Evolutionary conservation across 2,888 invertebrate genomes (phyloP), one percentile per base, ranked within the genome.

Genomic region (Leptinotarsa peninsularis): DNA sequence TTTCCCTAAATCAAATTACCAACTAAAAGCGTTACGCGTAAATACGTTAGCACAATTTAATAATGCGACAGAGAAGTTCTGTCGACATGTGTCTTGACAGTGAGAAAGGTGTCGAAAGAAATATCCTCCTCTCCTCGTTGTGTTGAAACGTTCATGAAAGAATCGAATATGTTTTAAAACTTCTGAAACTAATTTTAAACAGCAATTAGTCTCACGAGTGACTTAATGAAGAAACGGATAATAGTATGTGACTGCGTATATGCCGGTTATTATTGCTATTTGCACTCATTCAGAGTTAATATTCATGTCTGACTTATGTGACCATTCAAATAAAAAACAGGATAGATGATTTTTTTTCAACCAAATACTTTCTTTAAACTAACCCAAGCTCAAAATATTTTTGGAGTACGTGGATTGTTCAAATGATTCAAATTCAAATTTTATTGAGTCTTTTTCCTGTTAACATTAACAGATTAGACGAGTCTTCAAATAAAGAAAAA

Each of bases 41-140:
- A 78, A 72, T 74, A 72, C 50, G 74, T 72, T 76, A 74, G 56
- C 74, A 66, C 72, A 66, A 66, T 76, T 74, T 74, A 76, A 76
- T 81, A 79, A 76, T 63, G 75, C 75, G 58, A 60, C 71, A 76
- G 67, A 76, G 60, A 63, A 68, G 52, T 54, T 21, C 49, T 56
- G 71, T 67, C 71, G 76, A 76, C 73, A 76, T 54, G 33, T 71
- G 74, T 56, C 70, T 43, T 33, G 70, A 73, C 72, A 70, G 18
- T 58, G 73, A 69, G 67, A 49, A 67, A 63, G 54, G 76, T 52
- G 76, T 50, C 33, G 76, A 76, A 71, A 71, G 76, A 73, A 73
- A 76, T 76, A 76, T 76, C 76, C 76, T 73, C 71, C 71, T 76
- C 71, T 73, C 72, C 54, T 18, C 60, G 23, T 60, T 27, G 27